Percentiles rank a stretch among this genome's conserved stretches.
Conservation (phyloP, 2,888 invertebrate species). For the Spilarctia lutea region DNA sequence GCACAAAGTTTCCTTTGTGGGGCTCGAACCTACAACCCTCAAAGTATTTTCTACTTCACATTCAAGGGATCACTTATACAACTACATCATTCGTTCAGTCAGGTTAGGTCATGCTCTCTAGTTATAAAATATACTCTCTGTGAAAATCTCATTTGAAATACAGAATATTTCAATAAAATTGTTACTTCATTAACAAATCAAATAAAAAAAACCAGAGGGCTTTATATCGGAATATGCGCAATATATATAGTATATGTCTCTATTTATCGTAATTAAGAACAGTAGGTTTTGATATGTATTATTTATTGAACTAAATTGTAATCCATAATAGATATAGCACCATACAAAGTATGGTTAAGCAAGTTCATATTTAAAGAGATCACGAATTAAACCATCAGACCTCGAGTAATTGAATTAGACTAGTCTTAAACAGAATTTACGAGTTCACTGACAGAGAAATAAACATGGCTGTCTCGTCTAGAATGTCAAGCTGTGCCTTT, state of each 20-base stretch:
- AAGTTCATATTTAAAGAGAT: slow-evolving; percentile 41
- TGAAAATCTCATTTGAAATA: background rate
- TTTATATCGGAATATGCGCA: background rate
- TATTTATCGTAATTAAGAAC: background rate
- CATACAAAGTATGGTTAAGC: slow-evolving; percentile 21
- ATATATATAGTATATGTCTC: background rate
- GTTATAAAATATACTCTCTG: too few species aligned
- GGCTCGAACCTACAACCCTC: too few species aligned
- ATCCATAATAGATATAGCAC: slow-evolving; percentile 2
- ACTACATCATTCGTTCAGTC: too few species aligned
- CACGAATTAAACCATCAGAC: slow-evolving; percentile 50
- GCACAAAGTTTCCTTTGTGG: too few species aligned
- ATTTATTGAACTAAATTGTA: slow-evolving; percentile 6
- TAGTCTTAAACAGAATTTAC: slow-evolving; percentile 61
- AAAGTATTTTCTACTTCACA: too few species aligned
- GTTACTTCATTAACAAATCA: background rate
- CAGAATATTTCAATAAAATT: background rate
- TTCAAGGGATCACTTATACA: too few species aligned
- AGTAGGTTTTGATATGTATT: background rate
- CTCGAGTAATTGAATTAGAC: slow-evolving; percentile 61
- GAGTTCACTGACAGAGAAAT: slow-evolving; percentile 52
- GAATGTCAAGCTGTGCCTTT: slow-evolving; percentile 54
- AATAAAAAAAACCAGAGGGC: too few species aligned
- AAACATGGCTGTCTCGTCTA: slow-evolving; percentile 50
- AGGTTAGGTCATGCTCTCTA: too few species aligned